Percentiles rank a stretch among this genome's conserved stretches.
These are phyloP conservation scores for Phragmatobia fuliginosa DNA, from an alignment of 2,888 invertebrate species.

Conservation along the genomic window DNA sequence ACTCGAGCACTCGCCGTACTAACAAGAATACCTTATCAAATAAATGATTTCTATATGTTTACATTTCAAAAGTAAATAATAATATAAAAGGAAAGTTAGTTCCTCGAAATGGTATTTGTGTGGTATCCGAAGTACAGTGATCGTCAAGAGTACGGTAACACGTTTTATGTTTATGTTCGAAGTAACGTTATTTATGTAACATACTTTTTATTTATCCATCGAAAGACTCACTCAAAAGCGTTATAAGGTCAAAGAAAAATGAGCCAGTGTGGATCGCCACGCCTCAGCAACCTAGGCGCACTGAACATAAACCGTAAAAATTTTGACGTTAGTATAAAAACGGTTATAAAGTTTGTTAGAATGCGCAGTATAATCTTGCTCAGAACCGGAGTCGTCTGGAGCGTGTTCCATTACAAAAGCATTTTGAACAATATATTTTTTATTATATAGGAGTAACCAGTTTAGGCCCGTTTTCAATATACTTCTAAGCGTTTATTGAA, in stretches of 20 bases:
- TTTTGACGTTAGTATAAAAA: conserved; percentile 62
- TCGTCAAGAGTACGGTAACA: conserved; percentile 61
- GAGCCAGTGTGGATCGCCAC: conserved; percentile 32
- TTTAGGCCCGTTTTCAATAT: conserved; percentile 43
- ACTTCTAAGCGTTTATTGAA: conserved; percentile 45
- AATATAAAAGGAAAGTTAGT: conserved; percentile 65
- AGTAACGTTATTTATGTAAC: conserved; percentile 63
- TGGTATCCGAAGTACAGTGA: conserved; percentile 48
- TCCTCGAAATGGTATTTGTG: conserved; percentile 63
- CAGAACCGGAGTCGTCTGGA: conserved; percentile 39
- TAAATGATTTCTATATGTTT: conserved; percentile 59
- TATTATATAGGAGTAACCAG: conserved; percentile 43
- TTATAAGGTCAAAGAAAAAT: conserved; percentile 52
- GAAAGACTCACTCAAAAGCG: conserved; percentile 43
- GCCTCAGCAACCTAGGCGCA: conserved; percentile 45
- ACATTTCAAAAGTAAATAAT: conserved; percentile 54
- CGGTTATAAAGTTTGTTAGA: conserved; percentile 63
- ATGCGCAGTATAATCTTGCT: conserved; percentile 64
- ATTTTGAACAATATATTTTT: conserved; percentile 55
- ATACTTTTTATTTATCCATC: conserved; percentile 60
- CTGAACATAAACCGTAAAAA: conserved; percentile 55
- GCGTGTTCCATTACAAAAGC: conserved; percentile 48
- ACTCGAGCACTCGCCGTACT: conserved; percentile 10
- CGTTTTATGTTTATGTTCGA: conserved; percentile 70
- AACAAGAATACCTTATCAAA: conserved; percentile 55